A percentile compares a stretch with the other conserved stretches of the same genome.
Conservation (phyloP, 2,797 vertebrate species). For the Ibycter americanus region DNA sequence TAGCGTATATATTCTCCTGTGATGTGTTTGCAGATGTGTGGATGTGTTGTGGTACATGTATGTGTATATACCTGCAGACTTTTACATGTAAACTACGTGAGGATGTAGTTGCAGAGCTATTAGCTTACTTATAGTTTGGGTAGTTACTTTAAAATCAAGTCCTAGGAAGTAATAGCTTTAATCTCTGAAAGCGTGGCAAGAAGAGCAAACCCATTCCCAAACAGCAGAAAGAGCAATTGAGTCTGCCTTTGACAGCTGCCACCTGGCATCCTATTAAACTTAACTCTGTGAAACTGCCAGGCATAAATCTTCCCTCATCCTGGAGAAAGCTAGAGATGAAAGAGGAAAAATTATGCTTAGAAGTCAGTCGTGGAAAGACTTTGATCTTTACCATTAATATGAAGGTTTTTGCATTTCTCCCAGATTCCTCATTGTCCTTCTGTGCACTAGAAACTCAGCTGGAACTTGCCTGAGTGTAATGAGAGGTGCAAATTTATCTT, state of each 20-base stretch:
- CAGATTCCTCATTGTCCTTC: background rate
- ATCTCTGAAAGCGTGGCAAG: background rate
- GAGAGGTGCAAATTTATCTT: conserved; percentile 19
- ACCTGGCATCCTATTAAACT: conserved; percentile 50
- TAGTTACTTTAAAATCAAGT: background rate
- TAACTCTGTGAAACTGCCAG: conserved; percentile 36
- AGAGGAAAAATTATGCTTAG: conserved; percentile 28
- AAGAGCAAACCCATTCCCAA: conserved; percentile 8
- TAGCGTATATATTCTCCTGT: background rate
- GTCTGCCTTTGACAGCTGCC: conserved; percentile 41
- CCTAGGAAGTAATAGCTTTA: background rate
- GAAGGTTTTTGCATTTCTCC: background rate
- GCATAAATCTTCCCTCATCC: conserved; percentile 26
- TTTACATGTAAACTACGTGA: background rate
- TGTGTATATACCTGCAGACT: background rate
- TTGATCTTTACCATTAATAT: conserved; percentile 38
- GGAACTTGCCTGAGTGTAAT: background rate
- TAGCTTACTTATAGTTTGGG: background rate
- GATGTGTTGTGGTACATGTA: background rate
- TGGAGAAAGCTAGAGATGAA: conserved; percentile 49
- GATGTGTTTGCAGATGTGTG: background rate
- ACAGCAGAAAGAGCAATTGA: conserved; percentile 8
- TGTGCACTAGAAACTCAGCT: conserved; percentile 17
- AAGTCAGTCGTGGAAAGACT: conserved; percentile 22
- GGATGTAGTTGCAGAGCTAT: background rate